Base-by-base conservation (phyloP, 2,113 vertebrate species). In the Mus pahari region DNA sequence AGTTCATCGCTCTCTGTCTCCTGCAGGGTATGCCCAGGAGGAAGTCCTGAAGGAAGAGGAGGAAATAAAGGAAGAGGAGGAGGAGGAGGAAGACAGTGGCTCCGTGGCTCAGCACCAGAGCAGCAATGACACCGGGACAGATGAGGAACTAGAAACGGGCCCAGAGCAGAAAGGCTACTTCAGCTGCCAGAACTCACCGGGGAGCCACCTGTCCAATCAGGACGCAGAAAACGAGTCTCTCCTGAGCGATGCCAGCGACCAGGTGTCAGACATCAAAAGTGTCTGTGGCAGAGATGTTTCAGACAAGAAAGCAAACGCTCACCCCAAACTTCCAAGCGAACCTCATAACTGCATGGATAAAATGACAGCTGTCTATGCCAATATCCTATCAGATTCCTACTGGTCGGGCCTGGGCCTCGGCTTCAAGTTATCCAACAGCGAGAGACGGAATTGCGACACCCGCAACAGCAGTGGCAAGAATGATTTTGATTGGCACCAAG, bases 401-500 rank as follows among this genome's bases (percentile, higher is more conserved):
- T 99, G 99, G 99, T 99, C 99, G 2, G 99, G 99, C 92, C 98
- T 99, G 73, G 99, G 99, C 68, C 98, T 99, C 75, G 99, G 99
- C 97, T 99, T 99, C 98, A 99, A 99, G 98, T 96, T 99, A 90
- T 99, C 99, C 93, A 98, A 91, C 96, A 98, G 99, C 1, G 99
- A 99, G 97, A 99, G 99, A 98, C 98, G 99, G 97, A 99, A 98
- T 90, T 99, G 99, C 9, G 99, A 99, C 96, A 98, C 99, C 97
- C 99, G 99, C 91, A 99, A 99, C 0, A 99, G 99, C 81, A 98
- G 98, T 96, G 96, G 93, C 98, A 99, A 99, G 98, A 99, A 97
- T 0, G 99, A 99, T 94, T 99, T 99, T 64, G 99, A 99, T 87
- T 99, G 99, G 99, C 99, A 99, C 98, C 99, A 99, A 84, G 99